A percentile compares a stretch with the other conserved stretches of the same genome.
Conservation (phyloP, 2,113 vertebrate genomes). For the Felis catus region F.catus_Fca126_mat1.0 CM031415.1:196831001-196831500, state of each 20-base stretch:
- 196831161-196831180: neutral
- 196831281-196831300: neutral
- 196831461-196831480: neutral
- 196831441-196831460: neutral
- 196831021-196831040: neutral
- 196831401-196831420: neutral
- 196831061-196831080: neutral
- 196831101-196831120: neutral
- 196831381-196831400: neutral
- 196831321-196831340: neutral
- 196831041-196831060: neutral
- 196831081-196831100: neutral
- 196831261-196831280: neutral
- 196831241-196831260: neutral
- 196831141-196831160: neutral
- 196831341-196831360: neutral
- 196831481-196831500: neutral
- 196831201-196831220: neutral
- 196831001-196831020: neutral
- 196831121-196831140: neutral
- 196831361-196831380: neutral
- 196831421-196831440: neutral
- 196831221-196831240: accelerated
- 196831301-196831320: neutral
- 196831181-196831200: neutral